Base-by-base conservation (phyloP, 1,140 invertebrate species). In the Archegozetes longisetosus region DNA sequence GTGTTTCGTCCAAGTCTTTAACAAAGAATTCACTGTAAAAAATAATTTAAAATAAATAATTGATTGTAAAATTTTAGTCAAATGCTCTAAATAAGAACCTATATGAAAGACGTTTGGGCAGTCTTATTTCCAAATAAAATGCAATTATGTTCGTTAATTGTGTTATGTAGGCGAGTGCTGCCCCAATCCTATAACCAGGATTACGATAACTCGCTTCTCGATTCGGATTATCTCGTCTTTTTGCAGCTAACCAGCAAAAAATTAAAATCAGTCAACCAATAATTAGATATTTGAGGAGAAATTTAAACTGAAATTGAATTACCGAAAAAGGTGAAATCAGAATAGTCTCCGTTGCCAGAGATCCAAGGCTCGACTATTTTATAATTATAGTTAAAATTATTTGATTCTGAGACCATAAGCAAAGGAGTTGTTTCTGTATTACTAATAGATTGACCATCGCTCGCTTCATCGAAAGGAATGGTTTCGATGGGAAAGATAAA, bases 111-210 rank as follows among this genome's bases (percentile, higher is more conserved):
- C 82, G 81, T 66, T 82, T 81, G 29, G 86, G 86, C 67, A 88
- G 72, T 66, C 79, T 74, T 52, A 85, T 76, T 72, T 87, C 82
- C 46, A 89, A 74, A 68, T 83, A 84, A 73, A 80, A 84, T 28
- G 85, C 82, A 55, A 88, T 71, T 63, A 87, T 75, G 68, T 82
- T 80, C n/a, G 85, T 77, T 61, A 90, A 73, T 75, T 92, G 87
- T 58, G 85, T 82, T 20, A 82, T 81, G 69, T 88, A 86, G 52
- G 82, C 82, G 28, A 90, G 76, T 51, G 83, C 86, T 40, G 85
- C 85, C 68, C 79, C 80, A 53, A 87, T 84, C 59, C 79, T 81
- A 68, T 83, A 83, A 13, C 81, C 82, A 50, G 79, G 78, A 72
- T 85, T 82, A 76, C 77, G 27, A 75, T 75, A 66, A 26, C 58